These are phyloP conservation scores for Sylvilagus bachmani DNA, from an alignment of 2,113 vertebrate species.

Conservation along the genomic window DNA sequence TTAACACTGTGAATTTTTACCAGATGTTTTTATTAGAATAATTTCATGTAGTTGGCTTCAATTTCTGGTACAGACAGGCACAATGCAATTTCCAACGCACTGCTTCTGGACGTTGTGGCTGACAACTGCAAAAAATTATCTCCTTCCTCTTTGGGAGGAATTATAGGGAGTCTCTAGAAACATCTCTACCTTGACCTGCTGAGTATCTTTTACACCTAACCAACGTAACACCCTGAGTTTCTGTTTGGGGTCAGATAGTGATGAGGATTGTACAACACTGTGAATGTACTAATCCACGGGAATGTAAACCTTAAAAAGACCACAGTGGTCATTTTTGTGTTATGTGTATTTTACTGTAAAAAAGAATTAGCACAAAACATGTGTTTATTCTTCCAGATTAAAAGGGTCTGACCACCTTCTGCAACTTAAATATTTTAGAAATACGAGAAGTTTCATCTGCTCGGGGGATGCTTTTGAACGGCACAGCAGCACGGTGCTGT, in stretches of 20 bases:
- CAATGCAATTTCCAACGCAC: background rate
- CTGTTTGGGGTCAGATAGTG: background rate
- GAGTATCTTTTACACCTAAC: conserved; percentile 65
- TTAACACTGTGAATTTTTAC: conserved; percentile 42
- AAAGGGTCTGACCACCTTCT: conserved; percentile 47
- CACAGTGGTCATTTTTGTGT: background rate
- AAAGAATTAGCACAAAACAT: conserved; percentile 55
- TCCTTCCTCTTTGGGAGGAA: conserved; percentile 14
- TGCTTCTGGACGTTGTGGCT: background rate
- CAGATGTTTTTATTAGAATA: conserved; percentile 39
- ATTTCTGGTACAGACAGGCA: conserved; percentile 17
- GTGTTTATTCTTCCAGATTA: conserved; percentile 6
- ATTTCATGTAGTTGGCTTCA: conserved; percentile 32
- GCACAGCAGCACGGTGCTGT: background rate
- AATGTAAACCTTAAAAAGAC: background rate
- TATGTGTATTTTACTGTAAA: background rate
- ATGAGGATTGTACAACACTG: background rate
- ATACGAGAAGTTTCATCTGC: conserved; percentile 50
- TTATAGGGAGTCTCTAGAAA: conserved; percentile 61
- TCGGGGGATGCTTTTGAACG: conserved; percentile 62
- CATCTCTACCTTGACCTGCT: background rate
- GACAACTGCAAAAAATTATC: background rate
- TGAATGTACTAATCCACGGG: background rate
- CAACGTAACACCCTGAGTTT: background rate
- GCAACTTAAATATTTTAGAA: conserved; percentile 68